Percentiles rank a stretch among this genome's conserved stretches.
phyloP scores from a whole-genome alignment of 2,888 invertebrate species.

The Cataglyphis altisquamis region DNA sequence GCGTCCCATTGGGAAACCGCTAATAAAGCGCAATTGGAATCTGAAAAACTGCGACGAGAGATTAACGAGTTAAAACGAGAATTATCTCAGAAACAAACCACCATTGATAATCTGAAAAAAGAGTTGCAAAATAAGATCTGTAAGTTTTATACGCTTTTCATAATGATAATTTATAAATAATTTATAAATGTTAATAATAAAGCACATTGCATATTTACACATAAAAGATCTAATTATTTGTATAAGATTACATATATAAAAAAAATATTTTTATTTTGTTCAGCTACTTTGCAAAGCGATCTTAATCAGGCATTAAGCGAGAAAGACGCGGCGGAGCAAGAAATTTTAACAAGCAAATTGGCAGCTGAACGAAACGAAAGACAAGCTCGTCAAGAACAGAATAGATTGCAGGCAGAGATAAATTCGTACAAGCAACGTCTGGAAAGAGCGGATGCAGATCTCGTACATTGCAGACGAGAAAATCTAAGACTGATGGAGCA shows the following conservation, averaged over 20 bases:
- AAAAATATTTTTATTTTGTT: conserved; percentile 20
- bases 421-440: conserved; percentile 88
- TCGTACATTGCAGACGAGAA: conserved; percentile 93
- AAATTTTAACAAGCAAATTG: conserved; percentile 90
- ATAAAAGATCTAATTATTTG: neutral
- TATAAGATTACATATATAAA: neutral
- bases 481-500: conserved; percentile 93
- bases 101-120: conserved; percentile 93
- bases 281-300: conserved; percentile 92
- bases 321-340: conserved; percentile 93
- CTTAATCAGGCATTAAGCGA: conserved; percentile 92
- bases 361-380: conserved; percentile 90
- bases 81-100: conserved; percentile 91
- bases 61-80: conserved; percentile 93
- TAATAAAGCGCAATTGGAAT: conserved; percentile 90
- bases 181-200: neutral
- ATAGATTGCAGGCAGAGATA: conserved; percentile 92
- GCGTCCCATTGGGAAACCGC: conserved; percentile 94
- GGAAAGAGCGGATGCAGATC: conserved; percentile 93
- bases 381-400: conserved; percentile 92
- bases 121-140: conserved; percentile 93
- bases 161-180: neutral
- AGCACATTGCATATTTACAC: neutral
- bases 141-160: conserved; percentile 82
- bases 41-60: conserved; percentile 93